These are phyloP conservation scores for Toxotes lorentzi DNA, from an alignment of 2,797 vertebrate genomes.

Conservation along the genomic window DNA sequence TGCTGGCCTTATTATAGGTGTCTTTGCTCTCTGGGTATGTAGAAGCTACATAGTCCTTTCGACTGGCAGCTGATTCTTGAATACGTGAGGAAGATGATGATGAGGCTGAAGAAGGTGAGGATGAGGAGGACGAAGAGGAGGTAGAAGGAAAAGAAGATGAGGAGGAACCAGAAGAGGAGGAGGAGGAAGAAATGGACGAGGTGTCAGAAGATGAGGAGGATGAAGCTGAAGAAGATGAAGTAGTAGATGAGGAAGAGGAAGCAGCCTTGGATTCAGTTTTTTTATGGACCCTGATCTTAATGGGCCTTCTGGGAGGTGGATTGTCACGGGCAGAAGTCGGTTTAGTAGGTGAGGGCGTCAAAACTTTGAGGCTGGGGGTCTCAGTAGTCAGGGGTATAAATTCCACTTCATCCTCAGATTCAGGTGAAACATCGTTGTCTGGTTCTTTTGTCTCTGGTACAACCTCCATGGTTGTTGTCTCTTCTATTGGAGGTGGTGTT, in stretches of 20 bases:
- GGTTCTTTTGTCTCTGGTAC: conserved; percentile 67
- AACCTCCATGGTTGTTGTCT: conserved; percentile 68
- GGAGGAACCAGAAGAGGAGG: conserved; percentile 33
- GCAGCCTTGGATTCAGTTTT: conserved; percentile 61
- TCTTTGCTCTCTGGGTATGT: conserved; percentile 70
- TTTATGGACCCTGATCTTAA: conserved; percentile 76
- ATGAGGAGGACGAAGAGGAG: conserved; percentile 46
- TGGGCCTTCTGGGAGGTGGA: conserved; percentile 68
- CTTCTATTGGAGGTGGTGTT: conserved; percentile 64
- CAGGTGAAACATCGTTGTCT: conserved; percentile 76
- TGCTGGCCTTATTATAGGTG: conserved; percentile 52
- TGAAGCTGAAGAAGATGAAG: conserved; percentile 49
- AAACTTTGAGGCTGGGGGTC: conserved; percentile 68
- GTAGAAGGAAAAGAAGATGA: conserved; percentile 24
- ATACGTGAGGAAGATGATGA: conserved; percentile 51
- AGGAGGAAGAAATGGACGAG: conserved; percentile 18
- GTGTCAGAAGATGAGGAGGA: conserved; percentile 41
- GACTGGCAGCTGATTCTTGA: conserved; percentile 72
- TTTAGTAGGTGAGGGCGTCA: conserved; percentile 72
- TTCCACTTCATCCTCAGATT: conserved; percentile 59
- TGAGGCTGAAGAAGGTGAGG: conserved; percentile 43
- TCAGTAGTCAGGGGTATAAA: conserved; percentile 46
- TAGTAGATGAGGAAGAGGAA: conserved; percentile 53
- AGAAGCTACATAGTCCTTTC: conserved; percentile 69
- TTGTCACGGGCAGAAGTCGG: conserved; percentile 45